A percentile compares a stretch with the other conserved stretches of the same genome.
These are phyloP conservation scores for Oenanthe oenanthe DNA, from an alignment of 2,113 vertebrate genomes.

Conservation along the genomic window DNA sequence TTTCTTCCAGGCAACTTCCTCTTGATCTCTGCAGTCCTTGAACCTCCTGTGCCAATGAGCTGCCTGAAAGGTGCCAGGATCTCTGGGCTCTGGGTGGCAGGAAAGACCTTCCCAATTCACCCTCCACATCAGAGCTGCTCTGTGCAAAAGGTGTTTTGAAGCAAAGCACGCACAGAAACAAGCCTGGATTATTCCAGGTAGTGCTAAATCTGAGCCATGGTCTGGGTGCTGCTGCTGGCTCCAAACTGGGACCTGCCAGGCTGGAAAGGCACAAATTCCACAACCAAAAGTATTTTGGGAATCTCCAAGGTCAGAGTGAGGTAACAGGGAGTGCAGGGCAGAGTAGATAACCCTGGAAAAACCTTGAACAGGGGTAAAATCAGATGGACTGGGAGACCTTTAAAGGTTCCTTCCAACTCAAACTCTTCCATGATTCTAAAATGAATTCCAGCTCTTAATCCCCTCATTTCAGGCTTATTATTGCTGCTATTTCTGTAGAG, in stretches of 20 bases:
- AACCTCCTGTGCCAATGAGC: not conserved
- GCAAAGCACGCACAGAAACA: not conserved
- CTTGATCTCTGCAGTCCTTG: not conserved
- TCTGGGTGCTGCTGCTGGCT: not conserved
- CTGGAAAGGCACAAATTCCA: not conserved
- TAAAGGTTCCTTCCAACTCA: not conserved
- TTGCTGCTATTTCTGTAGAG: not conserved
- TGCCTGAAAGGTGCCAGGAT: not conserved
- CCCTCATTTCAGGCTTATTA: not conserved
- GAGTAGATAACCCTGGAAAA: not conserved
- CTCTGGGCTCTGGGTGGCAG: not conserved
- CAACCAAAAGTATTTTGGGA: not conserved
- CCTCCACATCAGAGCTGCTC: not conserved
- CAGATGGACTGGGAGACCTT: not conserved
- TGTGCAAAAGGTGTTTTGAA: not conserved
- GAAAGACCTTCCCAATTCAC: not conserved
- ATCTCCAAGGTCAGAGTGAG: fast-evolving
- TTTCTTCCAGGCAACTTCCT: not conserved
- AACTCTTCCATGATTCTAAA: not conserved
- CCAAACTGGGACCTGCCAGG: not conserved
- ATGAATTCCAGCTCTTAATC: not conserved
- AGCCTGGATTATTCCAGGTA: not conserved
- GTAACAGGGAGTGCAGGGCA: fast-evolving
- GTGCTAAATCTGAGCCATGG: not conserved
- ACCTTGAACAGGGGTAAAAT: not conserved